Base-by-base conservation (phyloP, 2,797 vertebrate genomes). In the Spea hammondii region DNA sequence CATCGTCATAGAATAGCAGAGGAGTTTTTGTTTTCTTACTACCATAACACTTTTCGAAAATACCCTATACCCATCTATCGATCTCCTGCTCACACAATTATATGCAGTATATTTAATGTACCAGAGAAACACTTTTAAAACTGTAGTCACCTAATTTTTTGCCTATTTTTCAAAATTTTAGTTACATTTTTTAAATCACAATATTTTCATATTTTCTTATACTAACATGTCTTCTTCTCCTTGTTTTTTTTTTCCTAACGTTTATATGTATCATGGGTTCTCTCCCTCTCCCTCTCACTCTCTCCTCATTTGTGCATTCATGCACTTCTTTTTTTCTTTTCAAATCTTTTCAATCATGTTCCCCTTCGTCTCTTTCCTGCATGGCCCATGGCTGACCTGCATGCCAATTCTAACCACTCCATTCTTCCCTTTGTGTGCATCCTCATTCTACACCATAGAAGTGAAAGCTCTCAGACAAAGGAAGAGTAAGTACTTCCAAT, bases 401-500 rank as follows among this genome's bases (percentile, higher is more conserved):
- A 78, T 80, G 60, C 69, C 78, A 74, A 77, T 69, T 70, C 68
- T 65, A 76, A 81, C 82, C 46, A 32, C 49, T 4, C 8, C 77
- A 62, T 62, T 79, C 79, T 76, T 47, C 44, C 72, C 72, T 5
- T 0, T 47, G 70, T 74, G 57, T 84, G 85, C 85, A 80, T 83
- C 81, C 83, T 83, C 83, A 84, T 85, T 86, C 70, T 9, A 60
- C 83, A 72, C 80, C 70, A 84, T 88, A 90, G 91, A 89, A 88
- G 89, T 90, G 84, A 91, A 87, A 87, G 87, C 88, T 84, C 88
- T 89, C 77, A 92, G 88, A 72, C 88, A 89, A 86, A 91, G 89
- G 85, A 93, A 91, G 89, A 91, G 92, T 93, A 89, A 93, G 92
- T 92, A 90, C 85, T 32, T 10, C 7, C 4, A 47, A 50, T 60